phyloP scores from a whole-genome alignment of 1,140 invertebrate genomes.

The Hermetia illucens region DNA sequence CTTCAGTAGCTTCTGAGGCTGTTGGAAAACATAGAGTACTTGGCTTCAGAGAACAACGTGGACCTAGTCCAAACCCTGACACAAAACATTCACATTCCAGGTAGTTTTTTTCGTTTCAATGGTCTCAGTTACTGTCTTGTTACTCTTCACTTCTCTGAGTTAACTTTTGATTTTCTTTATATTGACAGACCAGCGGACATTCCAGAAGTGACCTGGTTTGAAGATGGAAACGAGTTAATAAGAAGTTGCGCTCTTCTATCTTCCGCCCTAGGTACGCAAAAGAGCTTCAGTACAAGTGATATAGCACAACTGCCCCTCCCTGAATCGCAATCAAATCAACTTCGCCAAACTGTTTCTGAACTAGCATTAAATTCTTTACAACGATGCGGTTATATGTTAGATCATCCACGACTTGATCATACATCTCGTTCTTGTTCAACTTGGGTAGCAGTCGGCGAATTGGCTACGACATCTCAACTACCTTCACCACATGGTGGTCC shows the following conservation, averaged over 20 bases:
- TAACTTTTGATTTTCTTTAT: background rate
- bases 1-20: constrained; percentile 52
- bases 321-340: constrained; percentile 1
- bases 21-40: constrained; percentile 36
- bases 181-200: constrained; percentile 39
- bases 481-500: constrained; percentile 55
- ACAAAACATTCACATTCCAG: constrained; percentile 32
- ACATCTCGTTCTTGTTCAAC: constrained; percentile 71
- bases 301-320: constrained; percentile 33
- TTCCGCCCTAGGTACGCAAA: constrained; percentile 54
- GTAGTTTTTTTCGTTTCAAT: constrained; percentile 17
- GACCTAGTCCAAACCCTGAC: constrained; percentile 56
- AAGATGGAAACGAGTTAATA: constrained; percentile 61
- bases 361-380: constrained; percentile 48
- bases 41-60: constrained; percentile 40
- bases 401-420: constrained; percentile 44
- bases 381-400: constrained; percentile 39
- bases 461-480: constrained; percentile 52
- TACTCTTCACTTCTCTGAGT: no score
- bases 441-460: constrained; percentile 69
- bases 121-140: no score
- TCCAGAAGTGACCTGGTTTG: constrained; percentile 51
- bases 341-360: constrained; percentile 47
- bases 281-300: constrained; percentile 63
- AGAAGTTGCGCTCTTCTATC: constrained; percentile 55